Conservation (phyloP, 53 echinoderm and acorn worm genomes). For the Zoroaster sp. region DNA sequence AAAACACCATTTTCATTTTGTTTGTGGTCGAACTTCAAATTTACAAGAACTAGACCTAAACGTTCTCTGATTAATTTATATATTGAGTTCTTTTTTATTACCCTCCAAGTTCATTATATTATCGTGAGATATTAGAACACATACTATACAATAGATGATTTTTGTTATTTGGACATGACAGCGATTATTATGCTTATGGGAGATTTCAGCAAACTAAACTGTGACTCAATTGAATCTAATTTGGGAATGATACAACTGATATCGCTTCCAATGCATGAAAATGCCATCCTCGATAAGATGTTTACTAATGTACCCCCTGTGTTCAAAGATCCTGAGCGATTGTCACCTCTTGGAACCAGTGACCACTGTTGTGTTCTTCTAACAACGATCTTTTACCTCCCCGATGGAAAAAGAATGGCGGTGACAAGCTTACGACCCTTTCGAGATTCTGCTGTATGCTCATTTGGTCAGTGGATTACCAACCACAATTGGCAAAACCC, state of each 20-base stretch:
- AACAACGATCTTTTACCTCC: background rate
- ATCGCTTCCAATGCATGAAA: background rate
- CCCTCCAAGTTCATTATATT: no score
- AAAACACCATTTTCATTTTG: no score
- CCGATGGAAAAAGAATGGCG: background rate
- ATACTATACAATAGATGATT: background rate
- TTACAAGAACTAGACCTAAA: no score
- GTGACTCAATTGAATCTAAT: conserved; percentile 11
- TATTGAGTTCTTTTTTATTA: no score
- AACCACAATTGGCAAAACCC: conserved; percentile 28
- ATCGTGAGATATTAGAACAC: no score
- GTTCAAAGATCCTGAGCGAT: background rate
- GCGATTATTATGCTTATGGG: background rate
- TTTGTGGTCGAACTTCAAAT: no score
- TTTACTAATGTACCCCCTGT: background rate
- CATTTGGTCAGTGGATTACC: conserved; percentile 31
- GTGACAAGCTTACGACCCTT: no score
- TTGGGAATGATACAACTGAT: conserved; percentile 15
- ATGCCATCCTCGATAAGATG: conserved; percentile 14
- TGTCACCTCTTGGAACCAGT: conserved; percentile 11
- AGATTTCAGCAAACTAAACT: conserved; percentile 10
- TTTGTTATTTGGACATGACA: background rate
- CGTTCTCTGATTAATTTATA: no score
- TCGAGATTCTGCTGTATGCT: no score
- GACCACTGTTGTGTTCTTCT: conserved; percentile 35